A percentile compares a stretch with the other conserved stretches of the same genome.
Evolutionary conservation across 2,888 invertebrate species (phyloP).

Genomic region (Anaspis maculata): DNA sequence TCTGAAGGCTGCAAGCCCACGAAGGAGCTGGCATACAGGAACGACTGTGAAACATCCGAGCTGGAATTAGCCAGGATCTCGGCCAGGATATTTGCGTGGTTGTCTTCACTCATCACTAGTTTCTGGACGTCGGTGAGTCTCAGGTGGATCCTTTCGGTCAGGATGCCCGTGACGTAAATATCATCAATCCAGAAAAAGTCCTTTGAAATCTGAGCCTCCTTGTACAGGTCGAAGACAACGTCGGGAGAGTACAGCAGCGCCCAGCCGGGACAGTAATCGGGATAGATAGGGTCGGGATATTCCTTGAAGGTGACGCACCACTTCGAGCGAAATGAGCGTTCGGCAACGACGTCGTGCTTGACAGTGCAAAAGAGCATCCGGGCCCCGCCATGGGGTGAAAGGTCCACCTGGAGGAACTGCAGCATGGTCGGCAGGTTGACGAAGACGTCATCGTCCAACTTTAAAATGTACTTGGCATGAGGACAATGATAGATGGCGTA

Average conservation of each 20-base stretch:
- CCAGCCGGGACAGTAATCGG: slow-evolving; percentile 68
- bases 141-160: slow-evolving; percentile 50
- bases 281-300: slow-evolving; percentile 56
- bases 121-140: too few relatives aligned
- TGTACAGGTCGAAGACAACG: slow-evolving; percentile 46
- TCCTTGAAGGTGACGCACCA: slow-evolving; percentile 67
- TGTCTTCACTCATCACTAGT: too few relatives aligned
- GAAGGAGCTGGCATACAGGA: too few relatives aligned
- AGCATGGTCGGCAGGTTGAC: slow-evolving; percentile 58
- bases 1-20: too few relatives aligned
- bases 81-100: too few relatives aligned
- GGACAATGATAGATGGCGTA: slow-evolving; percentile 67
- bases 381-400: slow-evolving; percentile 53
- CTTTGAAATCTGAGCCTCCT: slow-evolving; percentile 47
- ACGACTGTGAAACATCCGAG: too few relatives aligned
- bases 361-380: slow-evolving; percentile 59
- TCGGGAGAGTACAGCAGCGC: slow-evolving; percentile 52
- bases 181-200: slow-evolving; percentile 75
- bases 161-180: slow-evolving; percentile 58
- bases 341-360: slow-evolving; percentile 16
- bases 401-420: slow-evolving; percentile 48
- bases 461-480: slow-evolving; percentile 56
- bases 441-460: slow-evolving; percentile 71
- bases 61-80: too few relatives aligned
- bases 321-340: slow-evolving; percentile 57